Conservation (phyloP, 1,140 invertebrate species). For the Arion vulgaris region DNA sequence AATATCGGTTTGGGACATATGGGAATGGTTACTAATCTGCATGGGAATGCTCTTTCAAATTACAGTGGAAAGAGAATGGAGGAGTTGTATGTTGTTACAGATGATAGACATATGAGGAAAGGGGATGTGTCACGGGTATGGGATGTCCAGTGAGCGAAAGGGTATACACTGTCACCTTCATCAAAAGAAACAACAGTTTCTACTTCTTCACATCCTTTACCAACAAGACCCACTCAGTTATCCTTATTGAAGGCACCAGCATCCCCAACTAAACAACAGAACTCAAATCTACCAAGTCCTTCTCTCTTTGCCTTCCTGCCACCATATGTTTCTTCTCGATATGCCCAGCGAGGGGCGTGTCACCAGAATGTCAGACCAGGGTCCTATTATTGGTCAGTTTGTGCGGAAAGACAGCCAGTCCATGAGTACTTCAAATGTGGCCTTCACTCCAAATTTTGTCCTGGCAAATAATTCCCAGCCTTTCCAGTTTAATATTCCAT, state of each 20-base stretch:
- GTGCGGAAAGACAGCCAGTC: constrained; percentile 42
- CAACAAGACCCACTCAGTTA: constrained; percentile 37
- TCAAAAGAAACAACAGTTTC: background rate
- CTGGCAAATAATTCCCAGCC: constrained; percentile 44
- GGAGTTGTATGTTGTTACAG: constrained; percentile 21
- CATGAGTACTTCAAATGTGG: background rate
- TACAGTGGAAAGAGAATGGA: background rate
- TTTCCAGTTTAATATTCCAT: constrained; percentile 67
- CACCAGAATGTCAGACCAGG: constrained; percentile 16
- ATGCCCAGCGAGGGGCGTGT: constrained; percentile 20
- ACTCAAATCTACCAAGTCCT: constrained; percentile 44
- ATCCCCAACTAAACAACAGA: constrained; percentile 22
- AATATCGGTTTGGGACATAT: background rate
- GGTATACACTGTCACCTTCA: constrained; percentile 1
- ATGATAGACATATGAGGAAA: background rate
- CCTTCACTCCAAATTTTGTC: constrained; percentile 30
- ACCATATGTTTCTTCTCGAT: constrained; percentile 40
- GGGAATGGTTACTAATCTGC: background rate
- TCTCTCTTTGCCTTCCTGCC: constrained; percentile 49
- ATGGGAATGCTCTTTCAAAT: background rate
- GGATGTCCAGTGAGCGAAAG: background rate
- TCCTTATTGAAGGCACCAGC: constrained; percentile 30
- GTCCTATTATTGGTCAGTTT: constrained; percentile 54
- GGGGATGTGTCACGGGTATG: background rate
- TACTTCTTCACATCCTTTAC: background rate